Percentiles rank a stretch among this genome's conserved stretches.
phyloP scores from a whole-genome alignment of 92 coral and sea anemone species.

The Porites lobata region DNA sequence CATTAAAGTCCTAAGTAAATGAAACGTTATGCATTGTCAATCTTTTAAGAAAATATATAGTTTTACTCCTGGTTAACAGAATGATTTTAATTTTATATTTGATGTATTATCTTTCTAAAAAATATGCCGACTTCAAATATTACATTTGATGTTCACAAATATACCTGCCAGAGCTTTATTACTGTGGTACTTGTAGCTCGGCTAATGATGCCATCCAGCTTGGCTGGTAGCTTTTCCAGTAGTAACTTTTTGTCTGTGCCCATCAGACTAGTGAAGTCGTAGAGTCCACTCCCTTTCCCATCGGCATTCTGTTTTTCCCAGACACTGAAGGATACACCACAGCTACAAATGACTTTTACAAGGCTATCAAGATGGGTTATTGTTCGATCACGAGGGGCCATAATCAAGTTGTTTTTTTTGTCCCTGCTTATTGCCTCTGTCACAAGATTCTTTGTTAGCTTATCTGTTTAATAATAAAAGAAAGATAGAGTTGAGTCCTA shows the following conservation, averaged over 20 bases:
- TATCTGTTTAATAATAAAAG: constrained; percentile 36
- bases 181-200: constrained; percentile 72
- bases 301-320: constrained; percentile 75
- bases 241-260: constrained; percentile 71
- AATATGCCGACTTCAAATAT: neutral
- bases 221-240: constrained; percentile 44
- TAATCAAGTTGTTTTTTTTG: constrained; percentile 24
- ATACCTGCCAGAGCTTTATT: constrained; percentile 76
- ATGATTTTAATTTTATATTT: neutral
- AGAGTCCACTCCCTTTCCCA: constrained; percentile 69
- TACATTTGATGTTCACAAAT: neutral
- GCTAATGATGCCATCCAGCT: constrained; percentile 42
- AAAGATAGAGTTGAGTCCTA: neutral
- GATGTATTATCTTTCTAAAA: neutral
- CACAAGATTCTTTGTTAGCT: constrained; percentile 67
- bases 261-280: constrained; percentile 76
- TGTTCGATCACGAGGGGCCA: neutral
- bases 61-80: neutral
- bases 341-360: constrained; percentile 34
- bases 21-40: neutral
- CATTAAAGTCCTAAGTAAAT: constrained; percentile 31
- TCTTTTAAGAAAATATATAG: neutral
- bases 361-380: neutral
- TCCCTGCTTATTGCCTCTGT: constrained; percentile 45
- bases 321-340: constrained; percentile 61